Base-by-base conservation (phyloP, 2,113 vertebrate genomes). In the Mastomys natalensis region DNA sequence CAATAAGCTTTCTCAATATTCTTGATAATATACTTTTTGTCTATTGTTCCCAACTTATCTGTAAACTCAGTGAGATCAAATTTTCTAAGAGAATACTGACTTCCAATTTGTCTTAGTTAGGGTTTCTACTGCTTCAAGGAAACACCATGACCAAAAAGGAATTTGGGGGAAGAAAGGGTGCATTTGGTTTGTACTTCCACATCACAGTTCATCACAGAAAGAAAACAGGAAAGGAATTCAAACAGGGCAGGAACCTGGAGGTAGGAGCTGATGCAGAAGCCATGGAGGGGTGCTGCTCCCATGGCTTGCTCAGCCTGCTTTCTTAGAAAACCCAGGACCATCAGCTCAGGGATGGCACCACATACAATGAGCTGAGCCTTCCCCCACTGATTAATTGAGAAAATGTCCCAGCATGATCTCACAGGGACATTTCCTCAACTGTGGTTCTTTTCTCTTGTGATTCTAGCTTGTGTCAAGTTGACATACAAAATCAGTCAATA, bases 1-100 rank as follows among this genome's bases (percentile, higher is more conserved):
- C 11, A 40, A 82, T 15, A 86, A 92, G 6, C 40, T 64, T 84
- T 78, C 62, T 88, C 29, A 82, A 31, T 26, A 55, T 4, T 29
- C n/a, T 8, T 87, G 37, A 22, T 76, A 89, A 87, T 21, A 86
- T 43, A 60, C 0, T 7, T 91, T 74, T 77, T 91, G 53, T 87
- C 45, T 87, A 0, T 90, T 96, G 11, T 93, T 84, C 16, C 43
- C 55, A 80, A 10, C 22, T 90, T 55, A 68, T 85, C 95, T 93
- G 84, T 40, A 90, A 31, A 51, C 48, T 95, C 48, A 95, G 62
- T 31, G 31, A 92, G 88, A 81, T 48, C 31, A 21, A 34, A 53
- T 10, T 81, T 95, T 64, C 29, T 81, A 37, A 86, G 76, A 88
- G 73, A 95, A 73, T 22, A 37, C 24, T 72, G 2, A 4, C 15